phyloP scores from a whole-genome alignment of 2,113 vertebrate species.

The Saguinus imperator region DNA sequence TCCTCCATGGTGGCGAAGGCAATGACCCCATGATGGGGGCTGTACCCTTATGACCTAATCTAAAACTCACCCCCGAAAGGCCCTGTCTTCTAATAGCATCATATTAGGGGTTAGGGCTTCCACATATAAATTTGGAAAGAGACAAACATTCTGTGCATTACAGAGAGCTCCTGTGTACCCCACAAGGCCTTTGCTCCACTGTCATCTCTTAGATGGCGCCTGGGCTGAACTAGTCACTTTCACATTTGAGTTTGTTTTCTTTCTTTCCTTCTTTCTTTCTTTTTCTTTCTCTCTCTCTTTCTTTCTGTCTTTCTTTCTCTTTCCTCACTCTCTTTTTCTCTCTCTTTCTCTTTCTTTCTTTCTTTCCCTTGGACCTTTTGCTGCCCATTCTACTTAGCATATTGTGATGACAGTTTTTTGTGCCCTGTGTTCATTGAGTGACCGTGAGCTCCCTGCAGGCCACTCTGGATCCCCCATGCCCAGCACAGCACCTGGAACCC shows the following conservation, averaged over 20 bases:
- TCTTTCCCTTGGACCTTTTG: neutral
- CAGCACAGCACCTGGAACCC: too few relatives aligned
- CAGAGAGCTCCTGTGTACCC: neutral
- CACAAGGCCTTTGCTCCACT: neutral
- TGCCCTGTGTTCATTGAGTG: neutral
- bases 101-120: neutral
- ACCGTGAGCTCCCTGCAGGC: neutral
- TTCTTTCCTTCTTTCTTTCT: too few relatives aligned
- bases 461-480: neutral
- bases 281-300: fast-evolving
- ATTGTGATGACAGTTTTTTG: neutral
- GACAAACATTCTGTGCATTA: neutral
- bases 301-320: too few relatives aligned
- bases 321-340: too few relatives aligned
- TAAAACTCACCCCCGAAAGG: neutral
- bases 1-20: too few relatives aligned
- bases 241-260: neutral
- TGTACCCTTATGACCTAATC: neutral
- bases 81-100: neutral
- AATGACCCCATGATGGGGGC: neutral
- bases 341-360: too few relatives aligned
- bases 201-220: neutral
- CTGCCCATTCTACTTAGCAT: neutral
- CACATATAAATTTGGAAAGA: neutral
- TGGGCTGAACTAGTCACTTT: neutral